These are phyloP conservation scores for Adelges cooleyi DNA, from an alignment of 1,140 invertebrate genomes.

Conservation along the genomic window DNA sequence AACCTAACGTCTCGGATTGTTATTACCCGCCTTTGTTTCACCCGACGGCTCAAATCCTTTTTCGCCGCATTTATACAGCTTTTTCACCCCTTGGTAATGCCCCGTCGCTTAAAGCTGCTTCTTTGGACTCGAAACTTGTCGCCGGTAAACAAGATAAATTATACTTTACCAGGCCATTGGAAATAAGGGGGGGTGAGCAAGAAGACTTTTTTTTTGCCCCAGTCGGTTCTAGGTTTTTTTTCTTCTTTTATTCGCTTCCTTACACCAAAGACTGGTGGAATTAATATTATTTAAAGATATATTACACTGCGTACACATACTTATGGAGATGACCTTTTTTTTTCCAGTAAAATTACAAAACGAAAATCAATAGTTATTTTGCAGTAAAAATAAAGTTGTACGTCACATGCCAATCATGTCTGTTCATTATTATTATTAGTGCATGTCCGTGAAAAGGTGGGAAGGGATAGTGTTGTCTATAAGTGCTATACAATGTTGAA, in stretches of 20 bases:
- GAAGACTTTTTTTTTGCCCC: no score
- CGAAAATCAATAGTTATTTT: no score
- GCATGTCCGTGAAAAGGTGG: not conserved
- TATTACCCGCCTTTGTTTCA: conserved; percentile 24
- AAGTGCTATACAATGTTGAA: conserved; percentile 16
- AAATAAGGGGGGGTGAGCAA: no score
- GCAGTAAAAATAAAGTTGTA: no score
- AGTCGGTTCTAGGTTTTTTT: no score
- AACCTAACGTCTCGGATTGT: conserved; percentile 18
- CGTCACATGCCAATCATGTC: not conserved
- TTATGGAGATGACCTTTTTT: no score
- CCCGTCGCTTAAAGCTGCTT: conserved; percentile 12
- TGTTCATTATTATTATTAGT: not conserved
- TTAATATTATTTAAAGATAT: no score
- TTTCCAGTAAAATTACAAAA: no score
- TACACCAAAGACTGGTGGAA: no score
- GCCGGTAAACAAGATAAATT: conserved; percentile 29
- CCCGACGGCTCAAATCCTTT: conserved; percentile 14
- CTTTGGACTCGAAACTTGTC: conserved; percentile 21
- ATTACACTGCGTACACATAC: no score
- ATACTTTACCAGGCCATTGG: not conserved
- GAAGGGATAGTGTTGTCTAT: not conserved
- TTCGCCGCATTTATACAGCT: not conserved
- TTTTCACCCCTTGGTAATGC: not conserved
- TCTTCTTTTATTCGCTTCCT: no score